Base-by-base conservation (phyloP, 2,113 vertebrate genomes). In the Catharus bicknelli region DNA sequence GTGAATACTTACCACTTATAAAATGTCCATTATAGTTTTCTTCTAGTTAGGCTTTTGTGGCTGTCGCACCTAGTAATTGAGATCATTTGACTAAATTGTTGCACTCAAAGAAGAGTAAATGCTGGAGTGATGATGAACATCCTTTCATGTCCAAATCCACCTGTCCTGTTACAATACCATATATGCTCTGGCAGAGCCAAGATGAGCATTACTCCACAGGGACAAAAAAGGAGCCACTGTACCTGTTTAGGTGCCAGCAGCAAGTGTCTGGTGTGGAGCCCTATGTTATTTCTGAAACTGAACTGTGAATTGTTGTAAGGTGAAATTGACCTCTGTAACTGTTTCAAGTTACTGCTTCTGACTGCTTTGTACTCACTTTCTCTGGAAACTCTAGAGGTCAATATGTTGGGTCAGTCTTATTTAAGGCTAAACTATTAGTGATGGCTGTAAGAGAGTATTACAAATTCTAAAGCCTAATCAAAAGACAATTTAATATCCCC, bases 351-450 rank as follows among this genome's bases (percentile, higher is more conserved):
- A 6, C 21, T 69, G 64, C 30, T 90, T 84, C 57, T 58, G 34
- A 36, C 51, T 77, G 78, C 40, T 91, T 94, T 94, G 38, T 57
- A 54, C 48, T 73, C 83, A 62, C 22, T 87, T 89, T 42, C 36
- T 88, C 53, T 59, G 22, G 90, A 80, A 95, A 83, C 57, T 89
- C 38, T 25, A 50, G 59, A 90, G 83, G 81, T 95, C 81, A 69
- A 4, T 70, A 42, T 64, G 34, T 38, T 73, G 43, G 67, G 30
- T 25, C 57, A 83, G 79, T 68, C 58, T 86, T 77, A 79, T 61
- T 70, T 92, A 58, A 63, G 25, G 38, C 50, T 83, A 58, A 62
- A 29, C 58, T 83, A 72, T 89, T 76, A 89, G 43, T 55, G 50
- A 42, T 72, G 38, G 29, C 57, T 83, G 16, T 83, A 69, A 84